A percentile compares a stretch with the other conserved stretches of the same genome.
Evolutionary conservation across 1,140 invertebrate genomes (phyloP).

Genomic region (Lepidostoma basale): DNA sequence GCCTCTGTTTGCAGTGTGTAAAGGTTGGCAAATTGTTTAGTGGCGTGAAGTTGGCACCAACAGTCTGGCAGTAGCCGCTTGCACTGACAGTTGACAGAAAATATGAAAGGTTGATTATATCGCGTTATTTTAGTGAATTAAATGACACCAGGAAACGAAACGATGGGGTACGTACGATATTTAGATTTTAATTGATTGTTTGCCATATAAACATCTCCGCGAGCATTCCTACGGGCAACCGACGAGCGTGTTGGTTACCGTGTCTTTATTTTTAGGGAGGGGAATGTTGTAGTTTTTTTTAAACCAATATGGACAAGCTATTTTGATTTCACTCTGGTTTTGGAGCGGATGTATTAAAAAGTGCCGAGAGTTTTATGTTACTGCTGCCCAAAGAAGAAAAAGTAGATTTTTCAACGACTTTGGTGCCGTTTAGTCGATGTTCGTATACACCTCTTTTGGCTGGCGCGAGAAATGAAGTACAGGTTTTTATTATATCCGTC

Average conservation of each 20-base stretch:
- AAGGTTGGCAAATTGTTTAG: neutral
- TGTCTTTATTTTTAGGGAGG: constrained; percentile 59
- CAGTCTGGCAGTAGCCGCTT: constrained; percentile 33
- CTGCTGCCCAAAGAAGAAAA: neutral
- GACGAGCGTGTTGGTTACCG: constrained; percentile 13
- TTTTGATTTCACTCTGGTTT: constrained; percentile 22
- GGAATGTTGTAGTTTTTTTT: constrained; percentile 45
- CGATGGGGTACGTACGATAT: constrained; percentile 63
- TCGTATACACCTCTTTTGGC: neutral
- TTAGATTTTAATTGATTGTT: constrained; percentile 1
- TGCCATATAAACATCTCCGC: neutral
- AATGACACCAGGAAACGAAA: constrained; percentile 70
- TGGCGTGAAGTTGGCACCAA: constrained; percentile 22
- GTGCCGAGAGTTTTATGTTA: neutral
- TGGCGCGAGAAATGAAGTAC: neutral
- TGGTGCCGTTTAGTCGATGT: neutral
- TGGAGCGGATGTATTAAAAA: constrained; percentile 3
- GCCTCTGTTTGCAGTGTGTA: neutral
- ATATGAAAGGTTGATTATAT: constrained; percentile 35
- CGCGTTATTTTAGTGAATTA: constrained; percentile 52
- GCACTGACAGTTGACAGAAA: constrained; percentile 54
- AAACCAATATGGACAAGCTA: constrained; percentile 32
- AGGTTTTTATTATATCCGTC: constrained; percentile 2
- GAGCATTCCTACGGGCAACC: constrained; percentile 5
- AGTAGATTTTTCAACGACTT: neutral